Evolutionary conservation across 2,888 invertebrate species (phyloP), one percentile per base, ranked within the genome.

Genomic region (Eupithecia abbreviata): DNA sequence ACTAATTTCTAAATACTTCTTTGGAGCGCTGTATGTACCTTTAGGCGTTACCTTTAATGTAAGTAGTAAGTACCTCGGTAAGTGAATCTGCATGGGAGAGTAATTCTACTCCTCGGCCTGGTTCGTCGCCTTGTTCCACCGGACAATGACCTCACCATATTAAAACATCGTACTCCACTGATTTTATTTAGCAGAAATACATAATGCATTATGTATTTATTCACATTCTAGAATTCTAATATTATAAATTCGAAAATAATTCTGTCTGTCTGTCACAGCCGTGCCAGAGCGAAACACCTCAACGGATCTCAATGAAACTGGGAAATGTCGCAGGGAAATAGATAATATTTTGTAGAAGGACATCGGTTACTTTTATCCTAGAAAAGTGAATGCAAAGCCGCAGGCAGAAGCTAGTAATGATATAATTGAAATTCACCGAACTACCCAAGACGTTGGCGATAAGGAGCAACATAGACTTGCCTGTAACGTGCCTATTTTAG

Each of bases 401-500:
- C 18, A 9, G n/a, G 9, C 55, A 18, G 9, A 9, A 18, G 9
- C 18, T 58, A n/a, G 18, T 58, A 47, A 47, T 72, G 74, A 62
- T 62, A 73, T 73, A 70, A 71, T 73, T 70, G 43, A 41, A 70
- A 45, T 75, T 73, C 51, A 45, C 47, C 62, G 74, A 77, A 72
- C 18, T 7, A 41, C 2, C 15, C 42, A 70, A 42, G 66, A 71
- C 70, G 18, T 70, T 77, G 77, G 75, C 77, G 73, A 75, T 77
- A 72, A 15, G 42, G 42, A 42, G 47, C 66, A 75, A 72, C 74
- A 66, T 75, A 47, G 72, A 72, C 74, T 72, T 58, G 55, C 51
- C 18, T 45, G 30, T 62, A 68, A 74, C 49, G 49, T 72, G 47
- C 73, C 74, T 78, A 78, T 78, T 78, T 78, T 76, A 70, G 72